These are phyloP conservation scores for Neodon shergylaensis DNA, from an alignment of 2,113 vertebrate species.

Conservation along the genomic window DNA sequence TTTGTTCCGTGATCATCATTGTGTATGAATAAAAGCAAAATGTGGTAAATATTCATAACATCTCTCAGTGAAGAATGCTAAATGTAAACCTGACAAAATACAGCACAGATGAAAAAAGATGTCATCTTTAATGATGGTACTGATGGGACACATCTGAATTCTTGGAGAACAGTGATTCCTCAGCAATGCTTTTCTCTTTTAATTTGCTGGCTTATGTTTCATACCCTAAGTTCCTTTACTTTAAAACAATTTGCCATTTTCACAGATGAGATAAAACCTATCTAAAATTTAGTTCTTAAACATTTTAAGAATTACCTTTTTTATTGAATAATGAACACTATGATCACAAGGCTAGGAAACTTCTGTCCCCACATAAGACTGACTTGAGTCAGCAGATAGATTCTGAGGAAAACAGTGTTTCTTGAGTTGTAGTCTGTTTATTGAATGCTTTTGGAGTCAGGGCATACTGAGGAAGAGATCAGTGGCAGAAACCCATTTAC, in stretches of 20 bases:
- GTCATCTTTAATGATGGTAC: neutral
- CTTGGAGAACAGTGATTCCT: constrained; percentile 23
- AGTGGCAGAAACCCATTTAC: neutral
- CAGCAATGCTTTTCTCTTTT: neutral
- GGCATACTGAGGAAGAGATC: neutral
- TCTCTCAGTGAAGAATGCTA: constrained; percentile 5
- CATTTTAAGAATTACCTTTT: neutral
- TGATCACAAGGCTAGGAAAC: neutral
- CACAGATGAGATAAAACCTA: neutral
- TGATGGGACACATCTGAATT: constrained; percentile 2
- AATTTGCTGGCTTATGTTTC: neutral
- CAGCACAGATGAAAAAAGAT: neutral
- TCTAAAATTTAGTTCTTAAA: constrained; percentile 28
- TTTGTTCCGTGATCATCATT: constrained; percentile 7
- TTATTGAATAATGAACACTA: neutral
- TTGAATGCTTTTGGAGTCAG: no score
- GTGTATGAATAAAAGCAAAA: constrained; percentile 57
- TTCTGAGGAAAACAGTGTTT: neutral
- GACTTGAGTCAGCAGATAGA: neutral
- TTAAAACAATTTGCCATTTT: constrained; percentile 40
- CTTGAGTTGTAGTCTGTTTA: neutral
- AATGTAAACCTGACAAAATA: constrained; percentile 41
- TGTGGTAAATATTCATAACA: constrained; percentile 27
- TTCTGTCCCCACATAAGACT: neutral
- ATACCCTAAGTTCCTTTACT: neutral